A percentile compares a stretch with the other conserved stretches of the same genome.
phyloP scores from a whole-genome alignment of 2,113 vertebrate genomes.

The Bettongia penicillata region DNA sequence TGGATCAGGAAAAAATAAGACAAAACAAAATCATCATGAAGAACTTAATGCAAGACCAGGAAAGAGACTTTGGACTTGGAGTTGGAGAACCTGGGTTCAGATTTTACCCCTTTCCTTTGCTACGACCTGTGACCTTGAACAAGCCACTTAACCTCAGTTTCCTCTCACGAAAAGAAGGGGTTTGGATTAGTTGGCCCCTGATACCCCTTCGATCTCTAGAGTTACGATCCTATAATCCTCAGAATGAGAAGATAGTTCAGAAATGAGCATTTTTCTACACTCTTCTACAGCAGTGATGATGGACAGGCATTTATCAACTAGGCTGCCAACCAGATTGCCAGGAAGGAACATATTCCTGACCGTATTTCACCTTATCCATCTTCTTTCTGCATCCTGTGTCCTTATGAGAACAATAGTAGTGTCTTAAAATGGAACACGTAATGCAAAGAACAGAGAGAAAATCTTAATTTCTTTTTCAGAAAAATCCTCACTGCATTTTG shows the following conservation, averaged over 20 bases:
- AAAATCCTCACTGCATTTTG: neutral
- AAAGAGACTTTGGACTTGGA: neutral
- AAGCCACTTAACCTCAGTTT: neutral
- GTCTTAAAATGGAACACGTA: neutral
- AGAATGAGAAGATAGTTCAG: neutral
- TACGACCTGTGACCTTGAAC: neutral
- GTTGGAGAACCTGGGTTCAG: neutral
- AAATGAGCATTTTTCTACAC: neutral
- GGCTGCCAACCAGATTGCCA: neutral
- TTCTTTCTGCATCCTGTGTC: neutral
- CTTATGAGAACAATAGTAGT: neutral
- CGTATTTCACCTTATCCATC: neutral
- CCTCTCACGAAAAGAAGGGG: neutral
- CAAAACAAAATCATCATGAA: rapidly evolving
- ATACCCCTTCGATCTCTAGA: neutral
- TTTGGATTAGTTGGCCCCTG: neutral
- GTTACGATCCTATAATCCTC: neutral
- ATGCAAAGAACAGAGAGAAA: neutral
- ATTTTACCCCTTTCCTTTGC: neutral
- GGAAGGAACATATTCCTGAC: neutral
- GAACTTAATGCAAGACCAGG: neutral
- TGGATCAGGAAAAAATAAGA: neutral
- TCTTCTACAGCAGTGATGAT: rapidly evolving
- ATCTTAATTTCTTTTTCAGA: neutral
- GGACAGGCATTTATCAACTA: neutral